phyloP scores from a whole-genome alignment of 2,113 vertebrate genomes.

The Periophthalmus modestus region DNA sequence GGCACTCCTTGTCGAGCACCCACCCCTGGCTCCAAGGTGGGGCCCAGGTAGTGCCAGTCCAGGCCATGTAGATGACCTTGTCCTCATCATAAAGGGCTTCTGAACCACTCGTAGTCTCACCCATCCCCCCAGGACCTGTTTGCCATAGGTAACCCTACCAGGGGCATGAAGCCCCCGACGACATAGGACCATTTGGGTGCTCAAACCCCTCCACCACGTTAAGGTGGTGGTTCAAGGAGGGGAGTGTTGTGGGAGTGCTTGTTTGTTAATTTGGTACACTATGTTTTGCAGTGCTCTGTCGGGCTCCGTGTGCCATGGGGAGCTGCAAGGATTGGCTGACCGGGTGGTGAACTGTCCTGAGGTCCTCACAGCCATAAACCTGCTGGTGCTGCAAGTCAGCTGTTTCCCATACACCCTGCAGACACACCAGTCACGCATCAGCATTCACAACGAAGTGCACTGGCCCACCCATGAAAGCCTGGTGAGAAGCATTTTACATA shows the following conservation, averaged over 20 bases:
- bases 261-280: not conserved
- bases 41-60: too few species aligned
- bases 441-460: constrained; percentile 90
- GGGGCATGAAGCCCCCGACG: too few species aligned
- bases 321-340: constrained; percentile 93
- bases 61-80: too few species aligned
- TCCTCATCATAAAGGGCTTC: too few species aligned
- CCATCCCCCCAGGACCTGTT: too few species aligned
- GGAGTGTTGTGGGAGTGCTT: not conserved
- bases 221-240: too few species aligned
- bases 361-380: constrained; percentile 92
- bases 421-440: constrained; percentile 93
- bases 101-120: too few species aligned
- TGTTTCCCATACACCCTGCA: constrained; percentile 94
- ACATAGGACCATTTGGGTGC: too few species aligned
- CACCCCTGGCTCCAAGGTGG: too few species aligned
- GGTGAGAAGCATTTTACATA: constrained; percentile 73
- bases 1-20: too few species aligned
- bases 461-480: constrained; percentile 83
- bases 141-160: too few species aligned
- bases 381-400: constrained; percentile 97
- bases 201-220: too few species aligned
- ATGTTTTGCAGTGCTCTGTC: constrained; percentile 77
- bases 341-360: constrained; percentile 96
- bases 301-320: constrained; percentile 89